These are phyloP conservation scores for Himalopsyche phryganea DNA, from an alignment of 1,140 invertebrate species.

Conservation along the genomic window DNA sequence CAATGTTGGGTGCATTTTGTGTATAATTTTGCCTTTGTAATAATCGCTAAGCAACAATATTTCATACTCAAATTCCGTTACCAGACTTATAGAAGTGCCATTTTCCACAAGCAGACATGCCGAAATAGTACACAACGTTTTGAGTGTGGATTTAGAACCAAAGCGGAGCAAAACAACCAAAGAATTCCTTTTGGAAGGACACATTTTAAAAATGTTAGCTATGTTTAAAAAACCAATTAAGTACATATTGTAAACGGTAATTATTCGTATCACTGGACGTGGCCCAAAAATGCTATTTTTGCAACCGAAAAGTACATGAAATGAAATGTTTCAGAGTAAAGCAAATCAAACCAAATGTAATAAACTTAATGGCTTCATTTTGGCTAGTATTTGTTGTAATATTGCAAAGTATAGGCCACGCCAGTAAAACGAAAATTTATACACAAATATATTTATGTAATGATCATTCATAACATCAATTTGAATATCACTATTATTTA, in stretches of 20 bases:
- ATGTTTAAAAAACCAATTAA: too few species aligned
- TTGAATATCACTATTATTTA: too few species aligned
- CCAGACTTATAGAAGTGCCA: conserved; percentile 55
- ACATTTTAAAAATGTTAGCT: conserved; percentile 62
- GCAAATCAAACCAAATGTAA: not conserved
- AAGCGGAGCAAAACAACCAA: conserved; percentile 65
- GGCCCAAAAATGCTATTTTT: not conserved
- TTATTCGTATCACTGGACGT: too few species aligned
- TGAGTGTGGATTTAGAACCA: conserved; percentile 74
- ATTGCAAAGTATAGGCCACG: too few species aligned
- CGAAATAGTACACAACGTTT: conserved; percentile 67
- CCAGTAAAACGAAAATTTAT: too few species aligned
- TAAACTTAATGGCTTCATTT: conserved; percentile 17
- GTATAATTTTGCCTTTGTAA: too few species aligned
- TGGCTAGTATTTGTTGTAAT: not conserved
- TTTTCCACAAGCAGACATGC: conserved; percentile 64
- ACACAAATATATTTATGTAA: too few species aligned
- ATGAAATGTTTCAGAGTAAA: not conserved
- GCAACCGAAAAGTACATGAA: conserved; percentile 8
- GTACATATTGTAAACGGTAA: too few species aligned
- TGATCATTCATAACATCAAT: too few species aligned
- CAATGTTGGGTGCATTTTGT: too few species aligned
- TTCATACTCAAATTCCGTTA: too few species aligned
- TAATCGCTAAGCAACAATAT: too few species aligned
- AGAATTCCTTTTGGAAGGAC: conserved; percentile 55